Evolutionary conservation across 1,140 invertebrate genomes (phyloP), one percentile per base, ranked within the genome.

Genomic region (Aphaenogaster floridana): DNA sequence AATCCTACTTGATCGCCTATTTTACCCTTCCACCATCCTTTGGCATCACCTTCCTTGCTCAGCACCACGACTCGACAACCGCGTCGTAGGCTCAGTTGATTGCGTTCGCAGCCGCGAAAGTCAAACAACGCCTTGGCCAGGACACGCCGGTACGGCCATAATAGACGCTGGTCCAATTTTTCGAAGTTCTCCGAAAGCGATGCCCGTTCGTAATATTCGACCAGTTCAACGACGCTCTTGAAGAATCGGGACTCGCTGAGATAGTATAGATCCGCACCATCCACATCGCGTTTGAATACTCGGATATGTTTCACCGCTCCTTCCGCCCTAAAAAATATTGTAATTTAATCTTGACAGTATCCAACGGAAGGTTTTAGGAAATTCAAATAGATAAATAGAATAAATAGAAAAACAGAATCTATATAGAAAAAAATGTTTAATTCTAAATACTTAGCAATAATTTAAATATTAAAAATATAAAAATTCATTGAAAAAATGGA

Each of bases 301-400:
- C 98, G 97, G 97, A 99, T 99, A 94, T 99, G 99, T 94, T 99
- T 99, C 57, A 98, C 98, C 79, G 97, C 97, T 93, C 97, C 97
- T 91, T 97, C 97, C 88, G 97, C 97, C 93, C 98, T 98, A 93
- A 39, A 96, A 96, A 61, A 80, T 87, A 86, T 28, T 28, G 28
- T 61, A 50, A 61, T 34, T 4, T 42, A 42, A 36, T 6, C 4
- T 61, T 61, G 34, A 4, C 57, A 59, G 21, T 64, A 66, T 48
- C 2, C 3, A 68, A 68, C 45, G 2, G 69, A 68, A 59, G 1
- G 28, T 7, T 77, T 28, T 1, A 9, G 5, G 11, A 66, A 69
- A 69, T 68, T 39, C 21, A 57, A 61, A 36, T 71, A 68, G 15
- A n/a, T 13, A 74, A n/a, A 54, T 39, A 68, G 5, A 45, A n/a